Conservation (phyloP, 2,113 vertebrate genomes). For the Rhizomys pruinosus region DNA sequence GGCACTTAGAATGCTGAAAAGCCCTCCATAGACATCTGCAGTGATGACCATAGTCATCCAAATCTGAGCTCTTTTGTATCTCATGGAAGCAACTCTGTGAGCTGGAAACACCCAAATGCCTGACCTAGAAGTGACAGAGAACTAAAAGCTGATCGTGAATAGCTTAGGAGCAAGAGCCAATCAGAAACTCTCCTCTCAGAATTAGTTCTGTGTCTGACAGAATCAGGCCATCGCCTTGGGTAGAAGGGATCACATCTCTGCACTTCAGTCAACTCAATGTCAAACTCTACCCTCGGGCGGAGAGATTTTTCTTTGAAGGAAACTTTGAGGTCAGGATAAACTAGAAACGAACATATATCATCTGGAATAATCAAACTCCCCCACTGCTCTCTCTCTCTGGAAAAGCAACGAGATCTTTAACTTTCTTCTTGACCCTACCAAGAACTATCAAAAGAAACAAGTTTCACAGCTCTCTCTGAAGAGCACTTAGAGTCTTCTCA, state of each 20-base stretch:
- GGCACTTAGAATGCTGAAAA: slow-evolving; percentile 44
- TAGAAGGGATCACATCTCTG: not conserved
- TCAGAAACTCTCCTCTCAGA: not conserved
- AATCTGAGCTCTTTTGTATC: slow-evolving; percentile 8
- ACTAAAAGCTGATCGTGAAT: not conserved
- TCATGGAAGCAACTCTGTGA: not conserved
- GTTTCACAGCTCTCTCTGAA: not conserved
- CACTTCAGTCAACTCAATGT: not conserved
- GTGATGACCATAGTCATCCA: slow-evolving; percentile 15
- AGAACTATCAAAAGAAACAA: not conserved
- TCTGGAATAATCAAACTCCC: not conserved
- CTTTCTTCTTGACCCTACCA: not conserved
- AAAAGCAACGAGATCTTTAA: not conserved
- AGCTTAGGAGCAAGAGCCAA: not conserved
- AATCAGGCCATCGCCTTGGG: not conserved
- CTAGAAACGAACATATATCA: not conserved
- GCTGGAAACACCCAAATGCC: slow-evolving; percentile 21
- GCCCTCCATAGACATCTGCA: not conserved
- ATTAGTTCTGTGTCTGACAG: slow-evolving; percentile 22
- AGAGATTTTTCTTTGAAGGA: not conserved
- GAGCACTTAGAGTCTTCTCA: not conserved
- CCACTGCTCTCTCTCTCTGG: not conserved
- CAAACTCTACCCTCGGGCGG: not conserved
- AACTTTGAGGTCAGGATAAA: not conserved
- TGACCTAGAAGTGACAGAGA: slow-evolving; percentile 9